Evolutionary conservation across 1,140 invertebrate species (phyloP).

Genomic region (Leptinotarsa lineolata): DNA sequence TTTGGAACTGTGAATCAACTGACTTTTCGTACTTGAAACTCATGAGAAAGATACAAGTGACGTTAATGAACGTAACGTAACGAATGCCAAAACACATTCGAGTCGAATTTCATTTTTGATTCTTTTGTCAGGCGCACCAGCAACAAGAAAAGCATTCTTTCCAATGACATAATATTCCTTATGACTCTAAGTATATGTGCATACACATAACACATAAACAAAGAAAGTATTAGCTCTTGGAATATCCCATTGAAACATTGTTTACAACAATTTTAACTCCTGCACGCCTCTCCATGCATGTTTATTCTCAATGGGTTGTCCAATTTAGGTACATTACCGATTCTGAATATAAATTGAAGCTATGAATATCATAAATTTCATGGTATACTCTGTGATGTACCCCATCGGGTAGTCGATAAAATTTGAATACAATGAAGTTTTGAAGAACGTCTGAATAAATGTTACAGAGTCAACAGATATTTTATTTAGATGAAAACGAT

Average conservation of each 20-base stretch:
- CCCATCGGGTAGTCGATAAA: slow-evolving; percentile 7
- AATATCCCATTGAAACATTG: not conserved
- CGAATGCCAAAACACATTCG: too few relatives aligned
- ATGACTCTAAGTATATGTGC: not conserved
- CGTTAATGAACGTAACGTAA: too few relatives aligned
- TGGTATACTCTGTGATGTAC: not conserved
- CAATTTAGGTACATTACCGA: slow-evolving; percentile 15
- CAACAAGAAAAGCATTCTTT: too few relatives aligned
- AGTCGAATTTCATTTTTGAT: too few relatives aligned
- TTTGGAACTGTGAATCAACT: too few relatives aligned
- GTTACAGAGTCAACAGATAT: not conserved
- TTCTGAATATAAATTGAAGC: slow-evolving; percentile 18
- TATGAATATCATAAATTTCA: slow-evolving; percentile 18
- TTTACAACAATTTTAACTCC: not conserved
- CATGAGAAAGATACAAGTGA: too few relatives aligned
- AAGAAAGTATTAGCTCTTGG: not conserved
- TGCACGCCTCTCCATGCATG: not conserved
- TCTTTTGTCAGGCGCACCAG: too few relatives aligned
- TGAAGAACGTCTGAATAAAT: not conserved
- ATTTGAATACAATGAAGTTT: slow-evolving; percentile 16
- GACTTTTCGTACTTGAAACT: too few relatives aligned
- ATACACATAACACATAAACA: not conserved
- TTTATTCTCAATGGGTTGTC: slow-evolving; percentile 12
- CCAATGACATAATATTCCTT: not conserved
- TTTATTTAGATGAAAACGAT: not conserved